Evolutionary conservation across 2,888 invertebrate genomes (phyloP).

Genomic region (Drosophila fulvimacula): DNA sequence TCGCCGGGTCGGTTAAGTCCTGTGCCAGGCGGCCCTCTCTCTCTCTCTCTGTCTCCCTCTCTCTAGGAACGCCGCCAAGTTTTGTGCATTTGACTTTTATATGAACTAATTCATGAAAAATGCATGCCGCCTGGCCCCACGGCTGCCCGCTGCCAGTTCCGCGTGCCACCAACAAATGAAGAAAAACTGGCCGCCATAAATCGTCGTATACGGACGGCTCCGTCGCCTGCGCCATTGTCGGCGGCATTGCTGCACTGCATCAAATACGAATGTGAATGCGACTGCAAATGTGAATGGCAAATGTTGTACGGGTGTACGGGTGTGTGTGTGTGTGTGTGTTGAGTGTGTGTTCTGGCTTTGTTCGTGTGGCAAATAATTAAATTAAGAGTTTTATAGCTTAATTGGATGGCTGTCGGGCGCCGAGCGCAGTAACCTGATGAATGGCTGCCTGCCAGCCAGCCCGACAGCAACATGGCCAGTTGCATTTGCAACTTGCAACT

Average conservation of each 20-base stretch:
- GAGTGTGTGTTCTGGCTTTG: conserved; percentile 50
- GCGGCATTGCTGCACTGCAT: conserved; percentile 47
- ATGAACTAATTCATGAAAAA: conserved; percentile 80
- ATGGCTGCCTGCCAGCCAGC: conserved; percentile 38
- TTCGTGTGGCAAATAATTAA: conserved; percentile 77
- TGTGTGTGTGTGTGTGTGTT: conserved; percentile 23
- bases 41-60: no score
- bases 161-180: conserved; percentile 59
- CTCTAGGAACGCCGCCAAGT: no score
- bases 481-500: conserved; percentile 47
- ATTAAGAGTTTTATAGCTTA: conserved; percentile 78
- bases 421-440: conserved; percentile 57
- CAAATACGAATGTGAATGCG: conserved; percentile 44
- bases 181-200: conserved; percentile 76
- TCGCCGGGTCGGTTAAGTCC: conserved; percentile 14
- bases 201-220: conserved; percentile 54
- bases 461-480: conserved; percentile 33
- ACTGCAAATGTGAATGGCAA: conserved; percentile 46
- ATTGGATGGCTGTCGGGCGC: conserved; percentile 71
- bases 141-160: conserved; percentile 17
- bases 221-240: conserved; percentile 35
- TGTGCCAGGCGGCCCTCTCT: no score
- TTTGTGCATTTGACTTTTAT: conserved; percentile 78
- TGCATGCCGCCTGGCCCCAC: conserved; percentile 55
- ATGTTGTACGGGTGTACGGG: conserved; percentile 30